These are phyloP conservation scores for Mus caroli DNA, from an alignment of 2,797 vertebrate species.

Conservation along the genomic window DNA sequence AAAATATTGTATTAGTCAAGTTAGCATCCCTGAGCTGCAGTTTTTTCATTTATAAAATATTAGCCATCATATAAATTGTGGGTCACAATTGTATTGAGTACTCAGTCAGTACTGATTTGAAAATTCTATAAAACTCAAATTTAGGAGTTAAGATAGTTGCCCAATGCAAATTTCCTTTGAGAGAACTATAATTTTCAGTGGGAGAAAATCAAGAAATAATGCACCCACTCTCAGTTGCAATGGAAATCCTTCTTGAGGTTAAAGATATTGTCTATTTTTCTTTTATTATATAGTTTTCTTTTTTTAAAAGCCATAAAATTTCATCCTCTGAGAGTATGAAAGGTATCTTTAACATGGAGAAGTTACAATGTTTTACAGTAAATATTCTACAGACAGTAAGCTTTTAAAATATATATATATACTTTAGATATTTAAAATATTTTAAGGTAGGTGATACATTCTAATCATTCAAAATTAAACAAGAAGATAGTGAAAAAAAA, in stretches of 20 bases:
- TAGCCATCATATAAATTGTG: constrained; percentile 7
- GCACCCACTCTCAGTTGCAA: background rate
- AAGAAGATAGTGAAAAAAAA: constrained; percentile 49
- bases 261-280: constrained; percentile 13
- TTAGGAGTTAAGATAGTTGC: constrained; percentile 15
- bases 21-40: constrained; percentile 11
- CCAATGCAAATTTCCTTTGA: constrained; percentile 11
- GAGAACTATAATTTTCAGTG: constrained; percentile 50
- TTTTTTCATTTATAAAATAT: constrained; percentile 62
- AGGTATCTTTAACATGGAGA: constrained; percentile 42
- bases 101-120: constrained; percentile 48
- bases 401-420: background rate
- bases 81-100: constrained; percentile 18
- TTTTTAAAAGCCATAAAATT: background rate
- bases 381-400: background rate
- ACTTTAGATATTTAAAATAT: constrained; percentile 48
- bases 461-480: constrained; percentile 10
- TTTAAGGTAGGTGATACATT: constrained; percentile 39
- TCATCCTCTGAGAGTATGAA: constrained; percentile 34
- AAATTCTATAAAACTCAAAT: background rate
- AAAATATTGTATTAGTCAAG: constrained; percentile 3
- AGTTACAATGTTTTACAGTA: background rate
- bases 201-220: constrained; percentile 45
- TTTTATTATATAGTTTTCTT: background rate
- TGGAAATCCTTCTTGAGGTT: constrained; percentile 38